These are phyloP conservation scores for Rattus rattus DNA, from an alignment of 2,113 vertebrate genomes.

Conservation along the genomic window DNA sequence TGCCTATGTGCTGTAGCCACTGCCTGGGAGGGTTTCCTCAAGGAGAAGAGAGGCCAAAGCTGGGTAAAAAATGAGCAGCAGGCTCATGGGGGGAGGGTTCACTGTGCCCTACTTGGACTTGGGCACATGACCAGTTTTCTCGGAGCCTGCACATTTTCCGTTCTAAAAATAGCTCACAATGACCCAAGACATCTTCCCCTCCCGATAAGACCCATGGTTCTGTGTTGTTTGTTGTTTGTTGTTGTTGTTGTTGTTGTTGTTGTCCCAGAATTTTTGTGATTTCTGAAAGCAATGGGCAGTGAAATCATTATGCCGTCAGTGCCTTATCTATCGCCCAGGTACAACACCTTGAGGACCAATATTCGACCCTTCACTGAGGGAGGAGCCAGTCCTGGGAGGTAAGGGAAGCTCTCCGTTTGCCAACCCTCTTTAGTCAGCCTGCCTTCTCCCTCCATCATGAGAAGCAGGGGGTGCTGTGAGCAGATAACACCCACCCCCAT, in stretches of 20 bases:
- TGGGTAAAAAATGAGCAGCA: neutral
- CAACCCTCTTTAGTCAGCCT: too few relatives aligned
- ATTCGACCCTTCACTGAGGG: fast-evolving
- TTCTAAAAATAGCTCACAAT: slow-evolving; percentile 56
- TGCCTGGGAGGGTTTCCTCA: neutral
- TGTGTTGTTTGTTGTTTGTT: neutral
- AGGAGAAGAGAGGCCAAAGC: neutral
- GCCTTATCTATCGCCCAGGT: neutral
- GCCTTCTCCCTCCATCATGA: neutral
- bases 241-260: neutral
- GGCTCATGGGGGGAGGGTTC: neutral
- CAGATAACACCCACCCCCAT: neutral
- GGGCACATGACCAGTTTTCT: slow-evolving; percentile 34
- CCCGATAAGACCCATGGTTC: neutral
- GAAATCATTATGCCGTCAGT: neutral
- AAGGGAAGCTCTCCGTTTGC: neutral
- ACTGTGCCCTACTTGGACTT: neutral
- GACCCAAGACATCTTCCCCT: slow-evolving; percentile 56
- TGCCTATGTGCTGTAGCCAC: neutral
- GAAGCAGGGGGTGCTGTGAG: neutral
- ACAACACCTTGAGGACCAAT: neutral
- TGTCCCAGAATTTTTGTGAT: neutral
- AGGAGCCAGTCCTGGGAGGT: too few relatives aligned
- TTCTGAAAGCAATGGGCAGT: neutral
- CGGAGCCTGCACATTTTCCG: slow-evolving; percentile 43